These are phyloP conservation scores for Phalacrocorax carbo DNA, from an alignment of 2,113 vertebrate genomes.

Conservation along the genomic window DNA sequence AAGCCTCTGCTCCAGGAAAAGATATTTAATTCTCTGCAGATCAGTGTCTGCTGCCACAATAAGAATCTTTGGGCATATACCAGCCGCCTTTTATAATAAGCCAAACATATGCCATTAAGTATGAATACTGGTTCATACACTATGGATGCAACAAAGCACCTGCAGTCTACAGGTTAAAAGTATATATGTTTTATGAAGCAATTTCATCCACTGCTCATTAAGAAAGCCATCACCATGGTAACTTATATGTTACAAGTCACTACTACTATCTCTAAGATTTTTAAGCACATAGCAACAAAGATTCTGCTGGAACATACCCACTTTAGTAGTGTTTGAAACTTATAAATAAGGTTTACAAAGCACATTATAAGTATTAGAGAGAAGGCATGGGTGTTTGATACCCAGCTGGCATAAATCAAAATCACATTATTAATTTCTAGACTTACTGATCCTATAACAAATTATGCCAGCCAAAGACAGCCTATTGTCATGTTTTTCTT, in stretches of 20 bases:
- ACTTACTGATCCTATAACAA: background rate
- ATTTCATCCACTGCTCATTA: slow-evolving; percentile 48
- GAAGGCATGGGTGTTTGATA: background rate
- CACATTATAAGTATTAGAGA: background rate
- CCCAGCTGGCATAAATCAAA: background rate
- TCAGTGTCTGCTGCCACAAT: background rate
- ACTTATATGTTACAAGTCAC: slow-evolving; percentile 24
- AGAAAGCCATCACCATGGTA: slow-evolving; percentile 38
- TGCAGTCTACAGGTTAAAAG: slow-evolving; percentile 3
- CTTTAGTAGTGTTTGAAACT: background rate
- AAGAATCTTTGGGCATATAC: background rate
- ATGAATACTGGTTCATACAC: background rate
- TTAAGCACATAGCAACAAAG: background rate
- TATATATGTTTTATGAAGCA: slow-evolving; percentile 20
- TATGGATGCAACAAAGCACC: background rate
- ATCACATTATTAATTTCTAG: background rate
- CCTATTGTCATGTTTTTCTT: background rate
- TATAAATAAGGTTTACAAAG: background rate
- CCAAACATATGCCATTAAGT: background rate
- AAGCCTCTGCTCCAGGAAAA: background rate
- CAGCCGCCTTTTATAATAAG: background rate
- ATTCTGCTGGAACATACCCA: background rate
- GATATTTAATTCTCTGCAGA: background rate
- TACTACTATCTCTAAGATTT: background rate
- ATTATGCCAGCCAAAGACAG: background rate